Evolutionary conservation across 2,888 invertebrate genomes (phyloP).

Genomic region (Enchytraeus crypticus): DNA sequence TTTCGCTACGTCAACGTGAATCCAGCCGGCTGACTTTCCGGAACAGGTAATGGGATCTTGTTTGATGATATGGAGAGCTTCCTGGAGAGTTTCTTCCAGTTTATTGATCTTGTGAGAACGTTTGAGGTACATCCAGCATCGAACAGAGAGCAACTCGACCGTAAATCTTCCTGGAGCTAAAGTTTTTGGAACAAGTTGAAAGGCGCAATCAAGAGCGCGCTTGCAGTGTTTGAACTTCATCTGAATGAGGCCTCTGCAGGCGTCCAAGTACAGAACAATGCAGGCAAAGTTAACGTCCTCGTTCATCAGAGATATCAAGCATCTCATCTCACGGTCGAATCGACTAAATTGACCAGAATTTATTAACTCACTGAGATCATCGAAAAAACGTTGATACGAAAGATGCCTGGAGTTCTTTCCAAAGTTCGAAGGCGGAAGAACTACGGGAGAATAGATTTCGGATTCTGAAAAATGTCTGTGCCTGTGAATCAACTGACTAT

Average conservation of each 20-base stretch:
- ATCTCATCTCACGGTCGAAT: background rate
- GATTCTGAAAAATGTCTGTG: no score
- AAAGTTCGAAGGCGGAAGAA: conserved; percentile 4
- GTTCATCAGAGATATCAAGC: background rate
- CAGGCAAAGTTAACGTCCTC: background rate
- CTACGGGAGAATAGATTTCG: background rate
- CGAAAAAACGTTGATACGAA: conserved; percentile 1
- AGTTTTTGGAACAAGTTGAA: background rate
- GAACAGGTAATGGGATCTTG: conserved; percentile 5
- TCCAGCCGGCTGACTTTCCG: conserved; percentile 7
- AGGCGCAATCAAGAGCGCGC: background rate
- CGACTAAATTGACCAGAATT: background rate
- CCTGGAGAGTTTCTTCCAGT: background rate
- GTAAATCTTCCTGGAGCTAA: background rate
- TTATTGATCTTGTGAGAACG: background rate
- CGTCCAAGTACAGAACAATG: conserved; percentile 5
- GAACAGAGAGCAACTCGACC: background rate
- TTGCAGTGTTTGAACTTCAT: background rate
- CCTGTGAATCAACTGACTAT: no score
- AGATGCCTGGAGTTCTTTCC: background rate
- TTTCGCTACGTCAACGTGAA: conserved; percentile 5
- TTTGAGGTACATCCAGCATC: background rate
- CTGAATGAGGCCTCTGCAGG: background rate
- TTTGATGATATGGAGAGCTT: background rate
- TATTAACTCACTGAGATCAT: background rate